Percentiles rank a stretch among this genome's conserved stretches.
These are phyloP conservation scores for Huso huso DNA, from an alignment of 2,797 vertebrate species.

Conservation along the genomic window DNA sequence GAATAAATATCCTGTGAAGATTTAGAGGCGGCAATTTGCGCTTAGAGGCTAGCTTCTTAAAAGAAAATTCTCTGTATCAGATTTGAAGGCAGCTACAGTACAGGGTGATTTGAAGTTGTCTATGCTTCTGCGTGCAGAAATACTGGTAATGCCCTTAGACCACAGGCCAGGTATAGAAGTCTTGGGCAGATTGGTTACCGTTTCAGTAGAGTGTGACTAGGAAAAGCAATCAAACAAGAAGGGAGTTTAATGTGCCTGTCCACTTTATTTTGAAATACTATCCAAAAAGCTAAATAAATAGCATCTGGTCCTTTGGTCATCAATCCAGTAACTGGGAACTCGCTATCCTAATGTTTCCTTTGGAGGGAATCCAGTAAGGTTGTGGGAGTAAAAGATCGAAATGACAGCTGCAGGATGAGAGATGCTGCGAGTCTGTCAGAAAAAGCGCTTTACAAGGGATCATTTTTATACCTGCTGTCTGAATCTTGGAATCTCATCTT, in stretches of 20 bases:
- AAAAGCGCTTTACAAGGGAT: conserved; percentile 20
- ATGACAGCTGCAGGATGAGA: conserved; percentile 23
- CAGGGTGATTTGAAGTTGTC: too few relatives aligned
- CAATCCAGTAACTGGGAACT: conserved; percentile 7
- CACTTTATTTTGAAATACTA: neutral
- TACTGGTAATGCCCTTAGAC: too few relatives aligned
- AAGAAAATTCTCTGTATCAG: too few relatives aligned
- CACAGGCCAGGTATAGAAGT: too few relatives aligned
- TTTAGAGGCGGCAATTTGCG: too few relatives aligned
- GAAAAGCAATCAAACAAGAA: neutral
- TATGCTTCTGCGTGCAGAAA: too few relatives aligned
- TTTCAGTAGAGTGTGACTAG: too few relatives aligned
- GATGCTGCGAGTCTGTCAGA: conserved; percentile 14
- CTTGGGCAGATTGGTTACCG: too few relatives aligned
- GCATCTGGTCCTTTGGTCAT: conserved; percentile 21
- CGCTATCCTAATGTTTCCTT: neutral
- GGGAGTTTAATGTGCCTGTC: neutral
- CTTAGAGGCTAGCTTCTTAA: too few relatives aligned
- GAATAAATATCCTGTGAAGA: too few relatives aligned
- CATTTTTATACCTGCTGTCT: conserved; percentile 13
- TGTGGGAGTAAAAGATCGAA: conserved; percentile 19
- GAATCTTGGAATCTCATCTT: neutral
- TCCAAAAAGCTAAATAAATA: neutral
- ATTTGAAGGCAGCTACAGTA: too few relatives aligned
- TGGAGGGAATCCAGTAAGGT: conserved; percentile 12